Base-by-base conservation (phyloP, 2,888 invertebrate species). In the Euplexia lucipara region DNA sequence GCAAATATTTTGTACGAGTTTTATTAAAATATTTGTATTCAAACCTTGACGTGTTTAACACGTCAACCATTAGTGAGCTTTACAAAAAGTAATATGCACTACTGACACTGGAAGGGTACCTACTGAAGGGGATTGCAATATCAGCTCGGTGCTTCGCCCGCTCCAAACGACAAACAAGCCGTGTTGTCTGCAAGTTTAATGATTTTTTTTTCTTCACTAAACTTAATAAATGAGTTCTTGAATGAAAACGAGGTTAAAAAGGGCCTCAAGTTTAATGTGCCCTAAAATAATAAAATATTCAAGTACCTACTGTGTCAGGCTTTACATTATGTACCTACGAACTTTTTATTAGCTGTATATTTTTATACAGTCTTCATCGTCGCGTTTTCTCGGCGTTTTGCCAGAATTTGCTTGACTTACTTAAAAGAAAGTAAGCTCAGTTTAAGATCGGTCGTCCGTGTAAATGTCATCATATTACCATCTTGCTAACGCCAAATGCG, bases 61-160 rank as follows among this genome's bases (percentile, higher is more conserved):
- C 66, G n/a, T n/a, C n/a, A n/a, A 56, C 48, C 42, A 45, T 62
- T 71, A 58, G 48, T 70, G 47, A 64, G 48, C 39, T 71, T 70
- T 37, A 66, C 65, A 69, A 77, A 81, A 83, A 70, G 78, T 80
- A 82, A 81, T 82, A 75, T 79, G 72, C 71, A 76, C 80, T 82
- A 82, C 82, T 80, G 79, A 80, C 82, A 71, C 69, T 64, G 68
- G 68, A 68, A 66, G 69, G 59, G 68, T 51, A 56, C 81, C 79
- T n/a, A n/a, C n/a, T n/a, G 64, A 81, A 79, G 82, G 82, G 83
- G 66, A 78, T 83, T 84, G 85, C 88, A 86, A 86, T 85, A 85
- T 86, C 86, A 86, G 84, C 81, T 52, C 52, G 63, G 68, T 47
- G 65, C 73, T 54, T 52, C 53, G 52, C 62, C 57, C 58, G 66